Percentiles rank a stretch among this genome's conserved stretches.
phyloP scores from a whole-genome alignment of 2,113 vertebrate genomes.

The Tenrec ecaudatus region DNA sequence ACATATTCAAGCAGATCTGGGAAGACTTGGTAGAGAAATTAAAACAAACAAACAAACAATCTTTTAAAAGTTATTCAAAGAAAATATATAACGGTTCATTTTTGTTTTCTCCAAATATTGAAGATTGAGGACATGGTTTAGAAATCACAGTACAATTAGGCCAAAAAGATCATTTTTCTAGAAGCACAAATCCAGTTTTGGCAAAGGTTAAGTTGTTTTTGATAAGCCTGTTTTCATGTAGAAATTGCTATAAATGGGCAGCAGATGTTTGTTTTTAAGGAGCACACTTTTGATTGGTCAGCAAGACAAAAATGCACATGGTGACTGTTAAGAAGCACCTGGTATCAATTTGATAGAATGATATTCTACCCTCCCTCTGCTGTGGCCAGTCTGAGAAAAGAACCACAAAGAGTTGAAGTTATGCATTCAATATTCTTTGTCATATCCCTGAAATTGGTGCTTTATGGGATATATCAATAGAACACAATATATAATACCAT shows the following conservation, averaged over 20 bases:
- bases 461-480: constrained; percentile 38
- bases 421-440: constrained; percentile 59
- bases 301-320: constrained; percentile 71
- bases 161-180: constrained; percentile 56
- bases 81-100: background rate
- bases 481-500: background rate
- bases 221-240: constrained; percentile 71
- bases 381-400: constrained; percentile 71
- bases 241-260: constrained; percentile 84
- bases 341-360: constrained; percentile 81
- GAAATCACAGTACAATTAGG: constrained; percentile 62
- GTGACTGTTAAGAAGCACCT: constrained; percentile 81
- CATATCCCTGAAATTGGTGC: background rate
- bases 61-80: constrained; percentile 1
- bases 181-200: constrained; percentile 68
- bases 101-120: background rate
- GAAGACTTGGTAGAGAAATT: background rate
- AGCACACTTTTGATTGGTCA: constrained; percentile 74
- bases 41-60: background rate
- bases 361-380: constrained; percentile 58
- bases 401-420: constrained; percentile 62
- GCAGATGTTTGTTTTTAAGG: constrained; percentile 80
- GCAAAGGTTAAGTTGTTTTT: constrained; percentile 77
- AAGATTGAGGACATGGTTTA: constrained; percentile 60
- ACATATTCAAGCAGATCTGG: background rate